Evolutionary conservation across 2,113 vertebrate genomes (phyloP), one percentile per base, ranked within the genome.

Genomic region (Sula dactylatra): DNA sequence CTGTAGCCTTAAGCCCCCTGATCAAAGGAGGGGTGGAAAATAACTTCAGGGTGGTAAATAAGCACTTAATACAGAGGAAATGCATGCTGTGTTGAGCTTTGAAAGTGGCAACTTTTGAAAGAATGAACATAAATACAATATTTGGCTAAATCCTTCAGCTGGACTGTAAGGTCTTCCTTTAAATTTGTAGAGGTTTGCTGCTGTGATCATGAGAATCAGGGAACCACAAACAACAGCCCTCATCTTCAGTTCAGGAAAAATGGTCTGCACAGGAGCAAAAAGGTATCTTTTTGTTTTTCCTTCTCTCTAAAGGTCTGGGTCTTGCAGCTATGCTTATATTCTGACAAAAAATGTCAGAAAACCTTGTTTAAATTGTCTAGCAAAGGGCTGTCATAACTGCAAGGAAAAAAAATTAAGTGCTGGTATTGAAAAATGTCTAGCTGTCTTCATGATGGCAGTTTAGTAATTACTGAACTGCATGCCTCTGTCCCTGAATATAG

Each of bases 211-310:
- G 99, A 98, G 99, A 94, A 99, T 99, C 96, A 98, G 99, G 42
- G 99, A 99, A 44, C 99, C 99, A 31, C 97, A 99, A 88, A 99
- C 99, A 56, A 99, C 99, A 13, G 99, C 99, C 5, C 98, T 99
- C 62, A 99, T 99, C 97, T 99, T 99, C 98, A 99, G 99, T 95
- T 99, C 99, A 36, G 99, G 99, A 86, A 99, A 99, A 98, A 99
- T 99, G 98, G 99, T 99, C 96, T 99, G 99, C 95, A 99, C 99
- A 1, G 99, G 99, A 95, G 99, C 99, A 93, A 99, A 99, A 98
- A 99, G 99, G 99, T 99, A 97, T 19, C 49, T 66, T n/a, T 32
- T 20, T 31, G 19, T 0, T 22, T 61, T 20, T 20, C 8, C 16
- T 76, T 72, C 18, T 22, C 11, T 81, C 17, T 45, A 18, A 59